Base-by-base conservation (phyloP, 2,888 invertebrate genomes). In the Megastigmus dorsalis region DNA sequence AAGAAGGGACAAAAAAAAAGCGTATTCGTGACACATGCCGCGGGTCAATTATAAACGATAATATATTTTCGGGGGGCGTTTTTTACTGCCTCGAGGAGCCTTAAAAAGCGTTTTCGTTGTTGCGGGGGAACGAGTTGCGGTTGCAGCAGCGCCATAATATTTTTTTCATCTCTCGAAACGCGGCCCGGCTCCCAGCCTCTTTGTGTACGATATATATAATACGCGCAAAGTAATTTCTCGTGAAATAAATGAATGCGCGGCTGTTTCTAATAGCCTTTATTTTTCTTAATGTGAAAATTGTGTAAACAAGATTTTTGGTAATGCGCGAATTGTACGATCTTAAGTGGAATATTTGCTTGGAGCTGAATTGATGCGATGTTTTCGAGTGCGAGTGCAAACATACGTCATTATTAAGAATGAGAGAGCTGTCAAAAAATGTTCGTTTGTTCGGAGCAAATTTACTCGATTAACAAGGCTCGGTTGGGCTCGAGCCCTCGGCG, bases 1-100 rank as follows among this genome's bases (percentile, higher is more conserved):
- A 38, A 57, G 26, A 45, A 68, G 5, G 45, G 5, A 48, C 26
- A 45, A 23, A 45, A 67, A 30, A n/a, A n/a, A n/a, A n/a, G n/a
- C n/a, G n/a, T n/a, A 36, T 3, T n/a, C 10, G 10, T 30, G 33
- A 59, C 33, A 20, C 9, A 20, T 20, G n/a, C 33, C 41, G n/a
- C n/a, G 26, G 38, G 26, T 33, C 48, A 50, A 68, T 68, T 68
- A 38, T 59, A 38, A 50, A 59, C 28, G 68, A 50, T 59, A 48
- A 59, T 48, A 48, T 57, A 68, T 68, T 45, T 43, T 54, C 30
- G n/a, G 30, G 43, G 26, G 43, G 41, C 52, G 28, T 65, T 54
- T n/a, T n/a, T 52, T 41, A 6, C 18, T 5, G 26, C 26, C 9
- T 20, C 10, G 30, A n/a, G n/a, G n/a, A n/a, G 23, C 33, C 10